A percentile compares a stretch with the other conserved stretches of the same genome.
Conservation (phyloP, 2,797 vertebrate genomes). For the Hippopotamyrus pictus region DNA sequence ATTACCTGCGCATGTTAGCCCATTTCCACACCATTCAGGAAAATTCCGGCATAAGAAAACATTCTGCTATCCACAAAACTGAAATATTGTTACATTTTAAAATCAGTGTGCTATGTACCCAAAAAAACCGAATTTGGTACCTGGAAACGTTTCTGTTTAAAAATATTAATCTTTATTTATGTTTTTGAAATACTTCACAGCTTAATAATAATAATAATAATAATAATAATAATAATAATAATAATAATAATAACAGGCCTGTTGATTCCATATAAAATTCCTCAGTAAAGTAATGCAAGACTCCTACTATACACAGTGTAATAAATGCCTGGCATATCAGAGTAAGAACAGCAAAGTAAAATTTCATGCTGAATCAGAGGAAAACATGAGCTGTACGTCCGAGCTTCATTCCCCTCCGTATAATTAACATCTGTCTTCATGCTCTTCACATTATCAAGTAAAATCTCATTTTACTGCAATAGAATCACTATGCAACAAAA, state of each 20-base stretch:
- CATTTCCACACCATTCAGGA: not conserved
- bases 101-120: not conserved
- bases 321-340: not conserved
- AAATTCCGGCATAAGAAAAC: not conserved
- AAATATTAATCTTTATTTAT: conserved; percentile 14
- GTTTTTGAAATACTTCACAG: not conserved
- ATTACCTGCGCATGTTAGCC: not conserved
- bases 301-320: not conserved
- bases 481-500: conserved; percentile 12
- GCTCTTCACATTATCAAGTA: not conserved
- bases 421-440: not conserved
- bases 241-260: not conserved
- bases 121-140: not conserved
- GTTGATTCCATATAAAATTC: not conserved
- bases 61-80: not conserved
- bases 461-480: not conserved
- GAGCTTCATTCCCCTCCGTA: not conserved
- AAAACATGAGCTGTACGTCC: not conserved
- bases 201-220: not conserved
- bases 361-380: not conserved
- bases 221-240: not conserved
- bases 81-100: not conserved
- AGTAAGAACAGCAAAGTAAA: too few relatives aligned
- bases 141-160: not conserved
- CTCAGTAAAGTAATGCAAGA: conserved; percentile 2